Conservation (phyloP, 2,888 invertebrate genomes). For the Drosophila picticornis region DNA sequence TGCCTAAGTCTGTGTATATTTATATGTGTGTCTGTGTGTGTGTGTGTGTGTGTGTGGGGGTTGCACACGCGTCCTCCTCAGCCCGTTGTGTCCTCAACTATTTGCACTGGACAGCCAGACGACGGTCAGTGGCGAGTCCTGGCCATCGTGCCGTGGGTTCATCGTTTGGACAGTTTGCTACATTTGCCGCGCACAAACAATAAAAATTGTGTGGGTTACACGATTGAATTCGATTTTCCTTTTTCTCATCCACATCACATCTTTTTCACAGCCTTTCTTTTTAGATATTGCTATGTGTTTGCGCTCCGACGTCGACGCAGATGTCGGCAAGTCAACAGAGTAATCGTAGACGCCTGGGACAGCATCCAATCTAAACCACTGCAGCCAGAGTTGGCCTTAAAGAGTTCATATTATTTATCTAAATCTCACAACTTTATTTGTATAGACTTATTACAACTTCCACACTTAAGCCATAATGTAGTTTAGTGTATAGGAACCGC, state of each 20-base stretch:
- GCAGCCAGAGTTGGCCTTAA: not conserved
- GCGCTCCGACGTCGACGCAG: constrained; percentile 45
- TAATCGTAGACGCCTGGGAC: constrained; percentile 68
- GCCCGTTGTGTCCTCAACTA: constrained; percentile 48
- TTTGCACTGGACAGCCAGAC: constrained; percentile 64
- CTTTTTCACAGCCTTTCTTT: constrained; percentile 61
- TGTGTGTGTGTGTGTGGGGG: constrained; percentile 58
- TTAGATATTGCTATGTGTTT: constrained; percentile 44
- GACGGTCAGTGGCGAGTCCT: constrained; percentile 18
- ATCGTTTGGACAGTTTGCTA: constrained; percentile 75
- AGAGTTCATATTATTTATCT: not conserved
- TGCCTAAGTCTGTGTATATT: not conserved
- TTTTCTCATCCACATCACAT: constrained; percentile 1
- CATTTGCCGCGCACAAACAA: constrained; percentile 72
- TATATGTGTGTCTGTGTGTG: constrained; percentile 15
- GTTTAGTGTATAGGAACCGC: not conserved
- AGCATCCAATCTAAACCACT: not conserved
- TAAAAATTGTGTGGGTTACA: constrained; percentile 63
- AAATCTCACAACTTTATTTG: not conserved
- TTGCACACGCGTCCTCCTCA: constrained; percentile 66
- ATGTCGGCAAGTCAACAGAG: constrained; percentile 67
- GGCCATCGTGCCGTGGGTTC: constrained; percentile 35
- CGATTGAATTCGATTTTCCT: constrained; percentile 63
- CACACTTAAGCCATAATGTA: not conserved
- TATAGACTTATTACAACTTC: not conserved